Conservation (phyloP, 2,797 vertebrate genomes). For the Valencia hispanica region DNA sequence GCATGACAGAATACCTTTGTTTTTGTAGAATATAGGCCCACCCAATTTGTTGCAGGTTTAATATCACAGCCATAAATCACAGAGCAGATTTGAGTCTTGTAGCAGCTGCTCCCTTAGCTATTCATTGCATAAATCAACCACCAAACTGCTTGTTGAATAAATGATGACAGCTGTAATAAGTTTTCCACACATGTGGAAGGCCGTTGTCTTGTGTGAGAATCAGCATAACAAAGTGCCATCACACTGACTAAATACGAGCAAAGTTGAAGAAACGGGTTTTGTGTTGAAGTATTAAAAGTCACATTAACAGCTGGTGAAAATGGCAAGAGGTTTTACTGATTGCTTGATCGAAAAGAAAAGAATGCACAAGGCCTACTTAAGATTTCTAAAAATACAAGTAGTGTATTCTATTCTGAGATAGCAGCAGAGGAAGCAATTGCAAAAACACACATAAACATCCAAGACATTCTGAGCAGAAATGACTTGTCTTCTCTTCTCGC, state of each 20-base stretch:
- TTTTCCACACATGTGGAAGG: slow-evolving; percentile 54
- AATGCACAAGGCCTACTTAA: slow-evolving; percentile 50
- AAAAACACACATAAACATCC: slow-evolving; percentile 58
- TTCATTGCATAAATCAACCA: slow-evolving; percentile 75
- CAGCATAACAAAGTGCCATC: slow-evolving; percentile 22
- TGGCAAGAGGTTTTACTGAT: slow-evolving; percentile 39
- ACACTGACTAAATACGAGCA: neutral
- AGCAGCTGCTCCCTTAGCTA: slow-evolving; percentile 69
- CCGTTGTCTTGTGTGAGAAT: slow-evolving; percentile 23
- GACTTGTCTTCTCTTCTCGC: slow-evolving; percentile 33
- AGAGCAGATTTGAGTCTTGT: slow-evolving; percentile 52
- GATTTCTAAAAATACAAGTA: slow-evolving; percentile 67
- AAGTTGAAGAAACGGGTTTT: slow-evolving; percentile 2
- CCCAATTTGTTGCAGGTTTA: slow-evolving; percentile 38
- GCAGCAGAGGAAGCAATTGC: slow-evolving; percentile 46
- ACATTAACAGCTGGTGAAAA: slow-evolving; percentile 22
- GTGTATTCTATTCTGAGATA: slow-evolving; percentile 61
- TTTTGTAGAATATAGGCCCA: slow-evolving; percentile 32
- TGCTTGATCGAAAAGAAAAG: slow-evolving; percentile 53
- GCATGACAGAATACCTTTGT: slow-evolving; percentile 34
- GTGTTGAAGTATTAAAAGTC: slow-evolving; percentile 4
- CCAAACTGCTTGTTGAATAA: slow-evolving; percentile 74
- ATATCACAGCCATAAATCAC: slow-evolving; percentile 62
- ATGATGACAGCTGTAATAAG: slow-evolving; percentile 64
- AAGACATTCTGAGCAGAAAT: slow-evolving; percentile 34